Conservation (phyloP, 2,888 invertebrate genomes). For the Macaria notata region DNA sequence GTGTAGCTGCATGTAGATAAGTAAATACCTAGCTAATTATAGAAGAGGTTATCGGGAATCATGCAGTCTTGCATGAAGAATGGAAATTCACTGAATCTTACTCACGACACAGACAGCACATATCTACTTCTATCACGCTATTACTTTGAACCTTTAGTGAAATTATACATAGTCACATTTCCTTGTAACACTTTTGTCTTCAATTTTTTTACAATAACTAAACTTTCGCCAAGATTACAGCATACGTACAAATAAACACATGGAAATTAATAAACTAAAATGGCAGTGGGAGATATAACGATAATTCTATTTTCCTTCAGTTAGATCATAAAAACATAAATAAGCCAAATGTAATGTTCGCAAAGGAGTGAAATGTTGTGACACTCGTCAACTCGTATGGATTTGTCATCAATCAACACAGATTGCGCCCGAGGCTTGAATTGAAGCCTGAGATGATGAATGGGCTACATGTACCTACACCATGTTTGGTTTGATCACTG, state of each 20-base stretch:
- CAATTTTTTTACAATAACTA: too few species aligned
- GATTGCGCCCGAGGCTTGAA: constrained; percentile 5
- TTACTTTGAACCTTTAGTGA: too few species aligned
- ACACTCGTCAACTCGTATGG: constrained; percentile 6
- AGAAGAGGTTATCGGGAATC: constrained; percentile 6
- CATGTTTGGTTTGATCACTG: not conserved
- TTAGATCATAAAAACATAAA: too few species aligned
- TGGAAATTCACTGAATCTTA: not conserved
- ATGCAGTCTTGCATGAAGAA: not conserved
- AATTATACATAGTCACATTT: too few species aligned
- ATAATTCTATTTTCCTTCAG: too few species aligned
- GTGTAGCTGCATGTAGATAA: not conserved
- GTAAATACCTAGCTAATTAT: not conserved
- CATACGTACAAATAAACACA: too few species aligned
- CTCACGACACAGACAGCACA: not conserved
- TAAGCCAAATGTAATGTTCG: too few species aligned
- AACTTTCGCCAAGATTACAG: too few species aligned
- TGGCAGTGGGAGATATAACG: too few species aligned
- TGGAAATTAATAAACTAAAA: too few species aligned
- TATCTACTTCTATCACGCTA: too few species aligned
- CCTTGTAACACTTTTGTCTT: too few species aligned
- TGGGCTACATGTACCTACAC: constrained; percentile 1
- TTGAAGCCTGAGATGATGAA: constrained; percentile 11
- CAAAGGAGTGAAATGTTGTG: constrained; percentile 2
- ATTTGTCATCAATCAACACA: constrained; percentile 15